A percentile compares a stretch with the other conserved stretches of the same genome.
phyloP scores from a whole-genome alignment of 1,140 invertebrate genomes.

The Drosophila bocqueti region DNA sequence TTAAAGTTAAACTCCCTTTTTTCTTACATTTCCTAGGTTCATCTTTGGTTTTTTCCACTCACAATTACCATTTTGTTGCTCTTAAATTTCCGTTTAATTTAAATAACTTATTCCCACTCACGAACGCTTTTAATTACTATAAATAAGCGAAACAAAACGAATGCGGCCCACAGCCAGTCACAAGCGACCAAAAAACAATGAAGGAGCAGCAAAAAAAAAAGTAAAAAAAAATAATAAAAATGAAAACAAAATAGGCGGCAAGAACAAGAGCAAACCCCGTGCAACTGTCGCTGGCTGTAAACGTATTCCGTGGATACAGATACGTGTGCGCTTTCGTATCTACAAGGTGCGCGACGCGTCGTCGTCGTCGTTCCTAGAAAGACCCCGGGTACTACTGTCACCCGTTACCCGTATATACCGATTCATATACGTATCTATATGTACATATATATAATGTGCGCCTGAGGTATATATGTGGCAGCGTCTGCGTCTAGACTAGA shows the following conservation, averaged over 20 bases:
- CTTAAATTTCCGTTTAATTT: conserved; percentile 33
- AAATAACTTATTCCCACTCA: conserved; percentile 47
- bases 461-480: conserved; percentile 19
- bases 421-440: conserved; percentile 25
- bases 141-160: conserved; percentile 49
- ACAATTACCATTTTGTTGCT: background rate
- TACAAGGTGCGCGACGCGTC: conserved; percentile 38
- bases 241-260: conserved; percentile 10
- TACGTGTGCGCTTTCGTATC: conserved; percentile 31
- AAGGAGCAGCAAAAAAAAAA: conserved; percentile 21
- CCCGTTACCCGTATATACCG: conserved; percentile 25
- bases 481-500: conserved; percentile 76
- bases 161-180: conserved; percentile 24
- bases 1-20: background rate
- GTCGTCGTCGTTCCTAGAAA: conserved; percentile 28
- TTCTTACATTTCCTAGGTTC: background rate
- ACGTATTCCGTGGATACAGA: conserved; percentile 29
- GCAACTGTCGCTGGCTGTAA: conserved; percentile 23
- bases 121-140: conserved; percentile 47
- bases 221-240: conserved; percentile 4
- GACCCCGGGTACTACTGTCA: conserved; percentile 30
- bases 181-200: conserved; percentile 42
- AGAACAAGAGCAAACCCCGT: conserved; percentile 16
- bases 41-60: background rate
- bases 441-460: conserved; percentile 12